Evolutionary conservation across 2,113 vertebrate species (phyloP).

Genomic region (Progne subis): DNA sequence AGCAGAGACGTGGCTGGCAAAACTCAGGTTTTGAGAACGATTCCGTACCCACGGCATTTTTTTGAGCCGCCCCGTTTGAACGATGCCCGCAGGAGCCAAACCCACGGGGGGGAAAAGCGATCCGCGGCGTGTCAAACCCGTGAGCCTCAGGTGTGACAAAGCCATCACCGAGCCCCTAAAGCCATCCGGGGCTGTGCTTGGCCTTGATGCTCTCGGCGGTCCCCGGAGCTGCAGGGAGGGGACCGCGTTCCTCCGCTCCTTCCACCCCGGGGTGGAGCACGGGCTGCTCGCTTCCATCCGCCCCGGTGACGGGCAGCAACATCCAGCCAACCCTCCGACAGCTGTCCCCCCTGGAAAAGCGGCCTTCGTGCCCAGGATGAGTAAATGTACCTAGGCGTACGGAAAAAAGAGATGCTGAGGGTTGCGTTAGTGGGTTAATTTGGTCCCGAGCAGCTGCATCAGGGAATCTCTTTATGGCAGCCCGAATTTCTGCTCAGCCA

Average conservation of each 20-base stretch:
- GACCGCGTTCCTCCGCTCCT: neutral
- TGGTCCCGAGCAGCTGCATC: neutral
- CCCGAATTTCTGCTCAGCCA: neutral
- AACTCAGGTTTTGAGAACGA: neutral
- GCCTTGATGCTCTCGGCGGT: too few species aligned
- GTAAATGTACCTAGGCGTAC: neutral
- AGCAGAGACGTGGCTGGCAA: neutral
- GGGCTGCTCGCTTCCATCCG: neutral
- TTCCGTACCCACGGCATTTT: accelerated
- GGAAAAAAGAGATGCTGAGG: neutral
- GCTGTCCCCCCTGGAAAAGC: neutral
- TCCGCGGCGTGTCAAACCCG: neutral
- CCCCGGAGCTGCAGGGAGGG: neutral
- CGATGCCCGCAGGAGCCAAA: neutral
- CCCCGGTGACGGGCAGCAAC: neutral
- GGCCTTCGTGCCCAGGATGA: neutral
- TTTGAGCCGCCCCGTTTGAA: accelerated
- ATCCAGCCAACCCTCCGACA: neutral
- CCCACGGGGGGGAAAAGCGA: accelerated
- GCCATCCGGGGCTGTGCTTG: neutral
- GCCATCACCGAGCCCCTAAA: neutral
- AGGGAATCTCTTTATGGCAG: neutral
- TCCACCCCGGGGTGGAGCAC: constrained; percentile 37
- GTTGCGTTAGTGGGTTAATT: neutral
- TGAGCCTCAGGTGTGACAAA: neutral